Evolutionary conservation across 2,113 vertebrate species (phyloP).

Genomic region (Poeciliopsis retropinna): DNA sequence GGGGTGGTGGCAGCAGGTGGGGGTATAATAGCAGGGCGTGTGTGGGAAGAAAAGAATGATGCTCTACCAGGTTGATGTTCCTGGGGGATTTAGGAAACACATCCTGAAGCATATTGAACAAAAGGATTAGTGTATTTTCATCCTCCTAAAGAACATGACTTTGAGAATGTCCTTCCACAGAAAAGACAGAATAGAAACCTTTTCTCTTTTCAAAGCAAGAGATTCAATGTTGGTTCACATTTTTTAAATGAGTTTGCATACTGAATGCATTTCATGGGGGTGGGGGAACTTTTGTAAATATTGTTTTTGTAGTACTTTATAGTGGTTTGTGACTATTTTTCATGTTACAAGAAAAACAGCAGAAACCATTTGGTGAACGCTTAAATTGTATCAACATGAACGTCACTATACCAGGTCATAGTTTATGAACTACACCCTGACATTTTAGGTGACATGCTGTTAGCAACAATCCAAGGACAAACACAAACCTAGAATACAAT

Average conservation of each 20-base stretch:
- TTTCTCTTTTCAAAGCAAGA: neutral
- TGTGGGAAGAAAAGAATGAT: constrained; percentile 26
- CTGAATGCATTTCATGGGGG: neutral
- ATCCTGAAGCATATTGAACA: constrained; percentile 16
- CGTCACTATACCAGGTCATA: neutral
- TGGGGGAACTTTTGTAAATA: neutral
- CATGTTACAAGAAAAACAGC: neutral
- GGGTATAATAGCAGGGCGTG: constrained; percentile 28
- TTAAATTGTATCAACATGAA: neutral
- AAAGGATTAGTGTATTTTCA: constrained; percentile 33
- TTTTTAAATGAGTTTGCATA: neutral
- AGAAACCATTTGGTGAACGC: neutral
- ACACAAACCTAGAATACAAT: too few species aligned
- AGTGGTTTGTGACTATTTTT: too few species aligned
- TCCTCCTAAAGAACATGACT: constrained; percentile 22
- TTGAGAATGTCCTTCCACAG: neutral
- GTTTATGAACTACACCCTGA: neutral
- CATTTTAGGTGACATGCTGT: neutral
- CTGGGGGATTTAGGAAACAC: constrained; percentile 14
- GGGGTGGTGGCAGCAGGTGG: constrained; percentile 35
- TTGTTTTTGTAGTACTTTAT: neutral
- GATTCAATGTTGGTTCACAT: neutral
- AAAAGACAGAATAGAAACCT: neutral
- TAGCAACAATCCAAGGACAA: neutral
- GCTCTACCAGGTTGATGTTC: constrained; percentile 11